Percentiles rank a stretch among this genome's conserved stretches.
These are phyloP conservation scores for Tryphoninae sp. DNA, from an alignment of 2,888 invertebrate species.

Conservation along the genomic window DNA sequence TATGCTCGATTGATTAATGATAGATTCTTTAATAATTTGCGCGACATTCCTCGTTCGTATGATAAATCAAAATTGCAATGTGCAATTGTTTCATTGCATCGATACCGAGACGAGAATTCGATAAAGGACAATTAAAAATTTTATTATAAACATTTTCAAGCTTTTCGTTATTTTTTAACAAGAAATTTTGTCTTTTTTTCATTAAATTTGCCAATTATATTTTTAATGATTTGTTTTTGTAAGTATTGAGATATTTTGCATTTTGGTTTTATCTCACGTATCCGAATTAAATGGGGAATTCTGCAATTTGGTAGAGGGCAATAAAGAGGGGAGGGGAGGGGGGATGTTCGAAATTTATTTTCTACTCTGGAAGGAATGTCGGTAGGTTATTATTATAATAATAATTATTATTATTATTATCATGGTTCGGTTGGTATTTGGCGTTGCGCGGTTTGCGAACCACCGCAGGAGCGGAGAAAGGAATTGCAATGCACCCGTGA, in stretches of 20 bases:
- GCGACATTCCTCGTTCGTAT: background rate
- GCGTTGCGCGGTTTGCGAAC: constrained; percentile 15
- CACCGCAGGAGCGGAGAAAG: constrained; percentile 30
- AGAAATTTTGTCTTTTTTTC: too few relatives aligned
- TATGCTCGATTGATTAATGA: background rate
- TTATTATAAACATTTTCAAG: background rate
- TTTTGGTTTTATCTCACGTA: background rate
- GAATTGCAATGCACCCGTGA: constrained; percentile 52
- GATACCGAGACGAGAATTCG: too few relatives aligned
- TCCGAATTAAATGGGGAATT: background rate
- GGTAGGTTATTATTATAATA: constrained; percentile 40
- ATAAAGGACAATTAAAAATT: background rate
- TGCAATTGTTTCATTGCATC: too few relatives aligned
- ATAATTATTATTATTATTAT: constrained; percentile 51
- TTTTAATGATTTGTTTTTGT: too few relatives aligned
- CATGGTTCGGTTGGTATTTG: constrained; percentile 39
- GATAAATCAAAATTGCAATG: background rate
- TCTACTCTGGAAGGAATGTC: constrained; percentile 18
- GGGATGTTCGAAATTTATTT: constrained; percentile 11
- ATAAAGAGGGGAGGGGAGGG: background rate
- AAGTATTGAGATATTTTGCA: too few relatives aligned
- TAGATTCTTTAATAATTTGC: background rate
- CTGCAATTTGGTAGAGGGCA: background rate
- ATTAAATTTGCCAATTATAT: too few relatives aligned
- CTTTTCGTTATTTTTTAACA: background rate